Base-by-base conservation (phyloP, 2,113 vertebrate genomes). In the Symphodus melops region DNA sequence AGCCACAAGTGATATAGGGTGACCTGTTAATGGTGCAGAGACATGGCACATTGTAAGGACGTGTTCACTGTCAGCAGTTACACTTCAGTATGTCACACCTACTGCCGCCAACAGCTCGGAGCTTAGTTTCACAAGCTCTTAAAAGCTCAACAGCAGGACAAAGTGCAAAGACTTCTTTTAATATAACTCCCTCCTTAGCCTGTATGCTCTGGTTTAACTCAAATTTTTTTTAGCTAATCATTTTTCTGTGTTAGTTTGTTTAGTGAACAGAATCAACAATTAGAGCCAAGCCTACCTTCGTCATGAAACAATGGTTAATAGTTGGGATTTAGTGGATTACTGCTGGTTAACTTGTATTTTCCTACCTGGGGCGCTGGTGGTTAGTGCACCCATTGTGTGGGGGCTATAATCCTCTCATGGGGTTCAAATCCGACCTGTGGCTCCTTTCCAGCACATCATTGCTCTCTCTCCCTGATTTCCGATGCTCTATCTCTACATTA, bases 11-110 rank as follows among this genome's bases (percentile, higher is more conserved):
- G 76, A 75, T 9, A 58, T 52, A 13, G 51, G 68, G 68, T 9
- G 77, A 79, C 64, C 58, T 84, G 87, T 74, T 90, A 91, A 92
- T 84, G 81, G 44, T 13, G 68, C 59, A 13, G 21, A 41, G 68
- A 52, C 62, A 56, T 52, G 2, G 55, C 68, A 64, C 84, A 77
- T 86, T 88, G 83, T 85, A 87, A 91, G 82, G 81, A 79, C 14
- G 42, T 42, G 77, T 85, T 75, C 74, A 12, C 61, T 49, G 71
- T 72, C 66, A 21, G n/a, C 71, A 14, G 75, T 56, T 53, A 19
- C 60, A 67, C 77, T 74, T 79, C 16, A 77, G 75, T 41, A 86
- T 91, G 75, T 87, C 9, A 1, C 79, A 39, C 86, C 77, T 68
- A 8, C 66, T 82, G 68, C 70, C 76, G 79, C 64, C 81, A 77